Conservation (phyloP, 2,797 vertebrate genomes). For the Acanthurus tractus region DNA sequence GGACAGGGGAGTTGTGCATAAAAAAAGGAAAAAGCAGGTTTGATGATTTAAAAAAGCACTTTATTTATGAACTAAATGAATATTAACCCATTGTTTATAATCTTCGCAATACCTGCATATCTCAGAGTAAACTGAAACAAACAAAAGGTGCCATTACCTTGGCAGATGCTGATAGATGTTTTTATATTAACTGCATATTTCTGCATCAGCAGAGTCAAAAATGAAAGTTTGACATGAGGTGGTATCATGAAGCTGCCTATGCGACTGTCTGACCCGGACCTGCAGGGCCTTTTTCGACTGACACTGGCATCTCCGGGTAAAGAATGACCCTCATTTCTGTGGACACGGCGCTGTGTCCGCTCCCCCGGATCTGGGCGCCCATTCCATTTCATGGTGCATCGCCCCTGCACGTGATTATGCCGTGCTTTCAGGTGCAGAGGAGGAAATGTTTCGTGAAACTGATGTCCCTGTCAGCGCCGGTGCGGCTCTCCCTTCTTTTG, state of each 20-base stretch:
- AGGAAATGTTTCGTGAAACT: slow-evolving; percentile 94
- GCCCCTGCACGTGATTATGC: slow-evolving; percentile 89
- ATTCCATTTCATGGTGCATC: slow-evolving; percentile 93
- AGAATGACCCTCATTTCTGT: slow-evolving; percentile 91
- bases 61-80: neutral
- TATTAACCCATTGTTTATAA: neutral
- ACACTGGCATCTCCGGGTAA: slow-evolving; percentile 79
- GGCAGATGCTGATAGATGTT: neutral
- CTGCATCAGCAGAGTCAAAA: slow-evolving; percentile 23
- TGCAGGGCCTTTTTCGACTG: slow-evolving; percentile 66
- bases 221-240: slow-evolving; percentile 29
- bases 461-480: slow-evolving; percentile 91
- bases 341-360: slow-evolving; percentile 87
- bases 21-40: slow-evolving; percentile 12
- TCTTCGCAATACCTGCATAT: neutral
- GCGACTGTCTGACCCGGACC: slow-evolving; percentile 59
- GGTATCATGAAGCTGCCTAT: slow-evolving; percentile 40
- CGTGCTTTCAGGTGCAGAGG: slow-evolving; percentile 91
- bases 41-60: slow-evolving; percentile 20
- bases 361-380: slow-evolving; percentile 88
- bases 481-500: slow-evolving; percentile 86
- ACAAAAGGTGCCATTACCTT: neutral
- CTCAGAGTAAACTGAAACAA: neutral
- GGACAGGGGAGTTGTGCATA: neutral
- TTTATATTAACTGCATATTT: slow-evolving; percentile 1